These are phyloP conservation scores for Molossus molossus DNA, from an alignment of 2,797 vertebrate genomes.

Conservation along the genomic window DNA sequence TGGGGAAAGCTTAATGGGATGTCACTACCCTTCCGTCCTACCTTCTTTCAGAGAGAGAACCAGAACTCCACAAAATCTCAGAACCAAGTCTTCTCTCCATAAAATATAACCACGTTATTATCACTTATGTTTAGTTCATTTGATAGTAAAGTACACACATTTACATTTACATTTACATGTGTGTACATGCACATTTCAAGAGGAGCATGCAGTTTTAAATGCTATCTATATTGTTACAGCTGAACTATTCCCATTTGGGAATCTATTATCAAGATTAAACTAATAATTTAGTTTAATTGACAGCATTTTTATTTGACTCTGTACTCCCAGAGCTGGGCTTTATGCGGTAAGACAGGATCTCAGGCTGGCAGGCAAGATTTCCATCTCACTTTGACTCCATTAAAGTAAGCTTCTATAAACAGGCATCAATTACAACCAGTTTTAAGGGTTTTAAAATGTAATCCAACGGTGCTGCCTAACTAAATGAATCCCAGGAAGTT, in stretches of 20 bases:
- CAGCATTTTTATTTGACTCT: conserved; percentile 84
- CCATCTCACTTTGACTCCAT: conserved; percentile 89
- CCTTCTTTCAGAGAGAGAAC: background rate
- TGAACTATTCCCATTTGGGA: conserved; percentile 75
- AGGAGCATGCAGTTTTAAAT: conserved; percentile 54
- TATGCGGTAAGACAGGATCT: conserved; percentile 79
- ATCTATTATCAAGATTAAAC: conserved; percentile 84
- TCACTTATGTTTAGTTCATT: background rate
- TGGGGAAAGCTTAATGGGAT: background rate
- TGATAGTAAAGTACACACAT: background rate
- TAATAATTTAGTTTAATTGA: conserved; percentile 86
- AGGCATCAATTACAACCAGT: conserved; percentile 93
- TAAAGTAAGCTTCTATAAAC: conserved; percentile 92
- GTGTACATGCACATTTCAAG: background rate
- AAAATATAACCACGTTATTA: background rate
- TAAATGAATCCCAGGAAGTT: conserved; percentile 92
- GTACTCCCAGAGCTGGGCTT: conserved; percentile 84
- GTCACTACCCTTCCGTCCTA: background rate
- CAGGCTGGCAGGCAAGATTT: conserved; percentile 84
- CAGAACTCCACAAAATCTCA: background rate
- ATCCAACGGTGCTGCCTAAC: conserved; percentile 92
- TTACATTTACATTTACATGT: background rate
- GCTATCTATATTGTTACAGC: conserved; percentile 63
- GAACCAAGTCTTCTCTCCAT: background rate
- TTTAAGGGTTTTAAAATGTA: conserved; percentile 93